Evolutionary conservation across 2,797 vertebrate species (phyloP).

Genomic region (Gallinago stenura): DNA sequence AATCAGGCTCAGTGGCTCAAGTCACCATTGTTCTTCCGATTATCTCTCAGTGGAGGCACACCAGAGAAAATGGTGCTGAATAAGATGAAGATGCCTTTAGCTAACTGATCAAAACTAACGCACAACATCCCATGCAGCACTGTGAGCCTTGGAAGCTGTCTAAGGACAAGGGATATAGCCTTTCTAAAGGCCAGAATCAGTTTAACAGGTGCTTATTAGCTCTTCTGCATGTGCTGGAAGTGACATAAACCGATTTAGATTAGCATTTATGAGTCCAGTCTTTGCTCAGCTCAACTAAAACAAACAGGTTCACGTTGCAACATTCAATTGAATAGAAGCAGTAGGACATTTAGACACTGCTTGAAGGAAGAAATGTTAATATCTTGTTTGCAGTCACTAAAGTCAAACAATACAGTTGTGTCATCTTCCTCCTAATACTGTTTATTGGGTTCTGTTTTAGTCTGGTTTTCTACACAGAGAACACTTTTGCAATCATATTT

Average conservation of each 20-base stretch:
- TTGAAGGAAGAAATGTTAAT: constrained; percentile 37
- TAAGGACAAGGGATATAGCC: neutral
- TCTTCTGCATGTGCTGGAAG: neutral
- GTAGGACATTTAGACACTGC: neutral
- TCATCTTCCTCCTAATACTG: neutral
- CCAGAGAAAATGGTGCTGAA: constrained; percentile 14
- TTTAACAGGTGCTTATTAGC: neutral
- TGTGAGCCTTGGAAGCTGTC: neutral
- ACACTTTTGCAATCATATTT: neutral
- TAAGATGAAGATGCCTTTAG: neutral
- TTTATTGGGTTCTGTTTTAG: neutral
- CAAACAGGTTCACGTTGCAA: neutral
- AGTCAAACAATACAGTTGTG: neutral
- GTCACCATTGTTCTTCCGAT: constrained; percentile 27
- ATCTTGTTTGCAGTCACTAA: neutral
- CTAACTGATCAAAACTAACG: neutral
- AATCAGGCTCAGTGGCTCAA: neutral
- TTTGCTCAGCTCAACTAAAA: constrained; percentile 14
- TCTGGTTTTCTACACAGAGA: neutral
- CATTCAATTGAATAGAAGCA: neutral
- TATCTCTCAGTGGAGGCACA: neutral
- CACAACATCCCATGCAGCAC: neutral
- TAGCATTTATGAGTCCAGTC: neutral
- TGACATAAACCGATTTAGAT: neutral
- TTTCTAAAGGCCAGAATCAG: neutral